Evolutionary conservation across 2,113 vertebrate species (phyloP), one percentile per base, ranked within the genome.

Genomic region (Sebastes fasciatus): DNA sequence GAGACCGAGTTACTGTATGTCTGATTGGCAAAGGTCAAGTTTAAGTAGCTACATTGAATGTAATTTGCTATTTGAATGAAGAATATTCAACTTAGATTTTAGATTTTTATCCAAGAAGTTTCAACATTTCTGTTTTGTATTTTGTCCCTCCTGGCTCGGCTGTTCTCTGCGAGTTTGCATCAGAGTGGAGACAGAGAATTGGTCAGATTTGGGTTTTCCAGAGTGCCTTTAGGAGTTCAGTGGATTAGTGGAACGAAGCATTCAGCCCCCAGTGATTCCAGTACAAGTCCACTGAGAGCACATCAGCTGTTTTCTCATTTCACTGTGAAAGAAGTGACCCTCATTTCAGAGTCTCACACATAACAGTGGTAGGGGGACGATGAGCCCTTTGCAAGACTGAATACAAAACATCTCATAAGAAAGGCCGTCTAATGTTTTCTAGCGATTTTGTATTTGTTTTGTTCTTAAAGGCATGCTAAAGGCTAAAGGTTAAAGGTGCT

Each of bases 241-340:
- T 85, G 58, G 76, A 77, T 70, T 69, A 83, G 48, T 48, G 57
- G 71, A 77, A 62, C 48, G 9, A 51, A 74, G 64, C 42, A 58
- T 68, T 74, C 66, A 71, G 42, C 67, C 67, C 45, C 66, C 69
- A 63, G 62, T n/a, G 9, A 68, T 71, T 77, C 54, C 73, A 81
- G 48, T 70, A 45, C 60, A 70, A 23, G 26, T 69, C 66, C 51
- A 67, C 55, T 51, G 55, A 45, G 46, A 77, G 62, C 45, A 26
- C 74, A 48, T 62, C 62, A 64, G 61, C 66, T 43, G 64, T 58
- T 43, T 45, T 71, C 46, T 74, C 74, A 42, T 54, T 49, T 26
- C 62, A 49, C 52, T 68, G 43, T 74, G 43, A 66, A 80, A 73
- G 46, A 83, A n/a, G 16, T 76, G 48, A 84, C 51, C 62, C 45